Evolutionary conservation across 1,140 invertebrate genomes (phyloP).

Genomic region (Zaprionus davidi): DNA sequence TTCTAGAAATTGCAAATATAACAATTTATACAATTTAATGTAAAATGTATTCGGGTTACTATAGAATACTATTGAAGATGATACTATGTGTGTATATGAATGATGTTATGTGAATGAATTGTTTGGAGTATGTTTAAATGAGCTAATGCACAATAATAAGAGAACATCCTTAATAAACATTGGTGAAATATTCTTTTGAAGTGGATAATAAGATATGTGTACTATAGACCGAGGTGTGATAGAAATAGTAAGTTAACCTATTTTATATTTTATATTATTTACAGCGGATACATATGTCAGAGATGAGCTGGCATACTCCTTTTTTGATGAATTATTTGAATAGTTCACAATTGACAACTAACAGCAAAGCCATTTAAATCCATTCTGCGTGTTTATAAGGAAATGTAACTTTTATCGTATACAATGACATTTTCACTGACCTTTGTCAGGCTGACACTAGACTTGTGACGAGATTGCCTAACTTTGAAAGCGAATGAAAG

Average conservation of each 20-base stretch:
- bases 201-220: no score
- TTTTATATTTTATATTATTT: no score
- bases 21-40: not conserved
- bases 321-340: not conserved
- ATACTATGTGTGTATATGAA: not conserved
- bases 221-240: no score
- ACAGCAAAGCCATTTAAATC: not conserved
- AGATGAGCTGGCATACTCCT: not conserved
- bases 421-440: not conserved
- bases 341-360: not conserved
- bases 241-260: no score
- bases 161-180: no score
- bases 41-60: not conserved
- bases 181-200: no score
- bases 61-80: not conserved
- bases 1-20: not conserved
- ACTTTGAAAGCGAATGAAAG: not conserved
- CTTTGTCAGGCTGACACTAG: conserved; percentile 5
- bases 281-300: no score
- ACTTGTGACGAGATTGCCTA: not conserved
- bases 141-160: no score
- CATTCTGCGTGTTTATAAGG: not conserved
- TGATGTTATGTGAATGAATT: not conserved
- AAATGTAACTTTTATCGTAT: not conserved
- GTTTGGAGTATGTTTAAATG: no score